These are phyloP conservation scores for Trachymyrmex septentrionalis DNA, from an alignment of 1,140 invertebrate species.

Conservation along the genomic window DNA sequence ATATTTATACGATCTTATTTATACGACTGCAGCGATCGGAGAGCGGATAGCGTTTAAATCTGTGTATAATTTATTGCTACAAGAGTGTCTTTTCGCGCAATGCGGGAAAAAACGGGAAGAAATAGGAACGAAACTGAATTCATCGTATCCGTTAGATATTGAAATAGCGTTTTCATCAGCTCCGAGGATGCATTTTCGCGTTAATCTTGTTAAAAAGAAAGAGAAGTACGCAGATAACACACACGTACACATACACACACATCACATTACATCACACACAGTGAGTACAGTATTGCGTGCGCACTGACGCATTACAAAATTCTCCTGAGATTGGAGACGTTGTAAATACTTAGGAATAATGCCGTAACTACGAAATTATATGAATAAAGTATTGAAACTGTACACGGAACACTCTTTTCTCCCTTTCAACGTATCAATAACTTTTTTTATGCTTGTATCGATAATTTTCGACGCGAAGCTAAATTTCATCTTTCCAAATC, in stretches of 20 bases:
- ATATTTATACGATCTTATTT: conserved; percentile 45
- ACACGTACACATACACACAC: background rate
- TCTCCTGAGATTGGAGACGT: conserved; percentile 62
- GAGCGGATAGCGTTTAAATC: conserved; percentile 12
- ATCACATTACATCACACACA: conserved; percentile 3
- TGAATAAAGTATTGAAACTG: conserved; percentile 80
- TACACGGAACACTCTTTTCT: conserved; percentile 42
- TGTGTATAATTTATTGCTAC: background rate
- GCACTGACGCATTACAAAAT: conserved; percentile 74
- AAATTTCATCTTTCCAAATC: background rate
- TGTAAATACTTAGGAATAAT: conserved; percentile 80
- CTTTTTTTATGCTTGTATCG: no score
- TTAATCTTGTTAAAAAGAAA: conserved; percentile 50
- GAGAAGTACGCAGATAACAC: conserved; percentile 26
- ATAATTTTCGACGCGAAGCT: background rate
- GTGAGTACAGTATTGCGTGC: conserved; percentile 68
- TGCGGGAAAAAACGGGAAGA: background rate
- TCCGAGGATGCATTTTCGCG: conserved; percentile 64
- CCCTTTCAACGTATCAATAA: conserved; percentile 5
- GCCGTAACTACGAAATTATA: conserved; percentile 80
- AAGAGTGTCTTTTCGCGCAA: background rate
- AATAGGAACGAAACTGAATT: background rate
- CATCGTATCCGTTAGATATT: conserved; percentile 48
- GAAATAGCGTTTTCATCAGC: conserved; percentile 55
- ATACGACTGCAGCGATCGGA: background rate